A percentile compares a stretch with the other conserved stretches of the same genome.
Evolutionary conservation across 2,888 invertebrate species (phyloP).

Genomic region (Brenthis daphne): DNA sequence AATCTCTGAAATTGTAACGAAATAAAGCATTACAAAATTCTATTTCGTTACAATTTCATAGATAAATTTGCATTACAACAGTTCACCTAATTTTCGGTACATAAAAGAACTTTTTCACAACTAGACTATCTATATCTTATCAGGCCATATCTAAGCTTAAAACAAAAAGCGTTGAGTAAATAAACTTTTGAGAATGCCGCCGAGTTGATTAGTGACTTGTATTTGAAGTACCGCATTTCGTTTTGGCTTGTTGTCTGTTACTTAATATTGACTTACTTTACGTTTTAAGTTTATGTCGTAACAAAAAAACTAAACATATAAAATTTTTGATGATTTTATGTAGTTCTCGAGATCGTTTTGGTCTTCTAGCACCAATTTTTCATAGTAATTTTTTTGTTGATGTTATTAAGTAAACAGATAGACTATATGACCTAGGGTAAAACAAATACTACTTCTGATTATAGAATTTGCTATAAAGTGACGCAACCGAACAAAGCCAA

Average conservation of each 20-base stretch:
- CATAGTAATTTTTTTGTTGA: too few relatives aligned
- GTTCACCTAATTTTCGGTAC: conserved; percentile 1
- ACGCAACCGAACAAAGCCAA: too few relatives aligned
- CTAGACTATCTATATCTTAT: conserved; percentile 3
- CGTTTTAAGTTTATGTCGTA: conserved; percentile 4
- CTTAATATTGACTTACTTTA: conserved; percentile 8
- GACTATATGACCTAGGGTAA: too few relatives aligned
- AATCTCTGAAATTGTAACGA: too few relatives aligned
- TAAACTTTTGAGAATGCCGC: conserved; percentile 7
- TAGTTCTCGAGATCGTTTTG: too few relatives aligned
- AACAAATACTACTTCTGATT: too few relatives aligned
- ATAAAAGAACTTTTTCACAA: conserved; percentile 2
- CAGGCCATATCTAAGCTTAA: not conserved
- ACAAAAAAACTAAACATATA: not conserved
- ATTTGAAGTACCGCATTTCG: conserved; percentile 9
- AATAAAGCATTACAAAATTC: too few relatives aligned
- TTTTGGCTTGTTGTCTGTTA: conserved; percentile 2
- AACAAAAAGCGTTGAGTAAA: conserved; percentile 8
- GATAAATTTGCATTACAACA: not conserved
- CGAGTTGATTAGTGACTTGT: not conserved
- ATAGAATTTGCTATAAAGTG: too few relatives aligned
- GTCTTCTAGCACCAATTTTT: too few relatives aligned
- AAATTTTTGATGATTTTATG: not conserved
- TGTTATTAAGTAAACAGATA: too few relatives aligned
- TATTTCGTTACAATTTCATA: too few relatives aligned